Evolutionary conservation across 2,797 vertebrate species (phyloP).

Genomic region (Pterois miles): DNA sequence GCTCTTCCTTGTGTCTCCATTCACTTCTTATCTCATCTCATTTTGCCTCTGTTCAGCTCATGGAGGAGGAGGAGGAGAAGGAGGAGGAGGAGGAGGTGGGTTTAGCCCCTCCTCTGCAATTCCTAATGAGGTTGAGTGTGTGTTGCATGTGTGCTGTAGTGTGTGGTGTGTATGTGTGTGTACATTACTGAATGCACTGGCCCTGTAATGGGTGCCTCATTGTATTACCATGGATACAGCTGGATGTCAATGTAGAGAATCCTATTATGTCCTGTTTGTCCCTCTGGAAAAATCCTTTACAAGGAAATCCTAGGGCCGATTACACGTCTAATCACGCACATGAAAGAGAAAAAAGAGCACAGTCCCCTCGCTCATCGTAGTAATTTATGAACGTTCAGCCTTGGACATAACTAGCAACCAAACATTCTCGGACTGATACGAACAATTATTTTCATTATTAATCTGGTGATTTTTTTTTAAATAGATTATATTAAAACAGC

Average conservation of each 20-base stretch:
- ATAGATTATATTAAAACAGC: neutral
- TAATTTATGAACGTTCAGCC: neutral
- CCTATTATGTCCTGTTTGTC: slow-evolving; percentile 55
- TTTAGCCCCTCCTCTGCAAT: slow-evolving; percentile 31
- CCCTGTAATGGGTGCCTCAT: slow-evolving; percentile 24
- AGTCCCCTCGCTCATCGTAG: neutral
- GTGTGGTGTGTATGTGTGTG: slow-evolving; percentile 1
- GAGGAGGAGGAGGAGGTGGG: neutral
- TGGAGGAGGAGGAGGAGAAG: slow-evolving; percentile 10
- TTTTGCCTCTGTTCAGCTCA: slow-evolving; percentile 12
- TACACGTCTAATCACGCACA: slow-evolving; percentile 58
- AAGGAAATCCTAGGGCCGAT: slow-evolving; percentile 50
- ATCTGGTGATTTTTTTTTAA: neutral
- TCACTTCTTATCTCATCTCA: slow-evolving; percentile 23
- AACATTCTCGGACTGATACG: neutral
- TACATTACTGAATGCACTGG: slow-evolving; percentile 16
- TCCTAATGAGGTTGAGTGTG: slow-evolving; percentile 32
- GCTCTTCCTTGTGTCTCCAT: slow-evolving; percentile 5
- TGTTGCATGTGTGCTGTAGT: neutral
- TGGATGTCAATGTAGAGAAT: slow-evolving; percentile 59
- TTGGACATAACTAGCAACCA: neutral
- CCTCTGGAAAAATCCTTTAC: slow-evolving; percentile 55
- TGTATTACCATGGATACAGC: slow-evolving; percentile 51
- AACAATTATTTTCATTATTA: neutral
- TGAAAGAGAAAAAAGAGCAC: neutral